Conservation (phyloP, 2,888 invertebrate genomes). For the Bellardia bayeri region DNA sequence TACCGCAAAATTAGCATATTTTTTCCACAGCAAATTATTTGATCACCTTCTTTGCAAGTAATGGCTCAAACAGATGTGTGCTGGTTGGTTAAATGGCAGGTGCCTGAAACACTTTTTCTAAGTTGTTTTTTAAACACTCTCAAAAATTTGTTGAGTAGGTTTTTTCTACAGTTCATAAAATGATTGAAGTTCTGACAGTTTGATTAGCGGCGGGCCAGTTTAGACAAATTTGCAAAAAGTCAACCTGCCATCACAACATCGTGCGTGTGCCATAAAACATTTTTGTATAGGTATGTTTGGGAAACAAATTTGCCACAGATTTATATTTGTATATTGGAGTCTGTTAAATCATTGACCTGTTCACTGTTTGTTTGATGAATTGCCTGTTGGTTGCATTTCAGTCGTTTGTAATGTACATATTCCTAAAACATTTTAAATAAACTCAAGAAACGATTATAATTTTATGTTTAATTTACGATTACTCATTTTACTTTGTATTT, state of each 20-base stretch:
- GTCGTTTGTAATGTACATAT: neutral
- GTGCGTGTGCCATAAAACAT: constrained; percentile 67
- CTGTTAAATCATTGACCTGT: constrained; percentile 58
- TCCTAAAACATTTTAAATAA: constrained; percentile 6
- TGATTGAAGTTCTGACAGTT: constrained; percentile 73
- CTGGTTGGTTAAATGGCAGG: constrained; percentile 63
- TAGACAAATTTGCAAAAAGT: constrained; percentile 46
- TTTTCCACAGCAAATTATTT: constrained; percentile 44
- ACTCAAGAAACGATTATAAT: constrained; percentile 14
- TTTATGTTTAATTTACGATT: constrained; percentile 46
- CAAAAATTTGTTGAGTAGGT: neutral
- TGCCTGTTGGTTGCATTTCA: constrained; percentile 7
- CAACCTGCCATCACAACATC: neutral
- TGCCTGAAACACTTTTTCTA: constrained; percentile 58
- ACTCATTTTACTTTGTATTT: constrained; percentile 54
- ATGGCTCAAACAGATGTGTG: constrained; percentile 68
- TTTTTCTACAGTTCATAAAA: constrained; percentile 50
- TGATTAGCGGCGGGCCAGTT: constrained; percentile 67
- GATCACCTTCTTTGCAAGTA: constrained; percentile 15
- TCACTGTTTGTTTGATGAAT: neutral
- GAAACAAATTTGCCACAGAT: constrained; percentile 46
- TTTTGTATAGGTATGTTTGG: neutral
- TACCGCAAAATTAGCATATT: constrained; percentile 70
- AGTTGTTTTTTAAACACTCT: neutral
- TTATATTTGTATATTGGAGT: constrained; percentile 20